Conservation (phyloP, 2,797 vertebrate genomes). For the Acipenser ruthenus region DNA sequence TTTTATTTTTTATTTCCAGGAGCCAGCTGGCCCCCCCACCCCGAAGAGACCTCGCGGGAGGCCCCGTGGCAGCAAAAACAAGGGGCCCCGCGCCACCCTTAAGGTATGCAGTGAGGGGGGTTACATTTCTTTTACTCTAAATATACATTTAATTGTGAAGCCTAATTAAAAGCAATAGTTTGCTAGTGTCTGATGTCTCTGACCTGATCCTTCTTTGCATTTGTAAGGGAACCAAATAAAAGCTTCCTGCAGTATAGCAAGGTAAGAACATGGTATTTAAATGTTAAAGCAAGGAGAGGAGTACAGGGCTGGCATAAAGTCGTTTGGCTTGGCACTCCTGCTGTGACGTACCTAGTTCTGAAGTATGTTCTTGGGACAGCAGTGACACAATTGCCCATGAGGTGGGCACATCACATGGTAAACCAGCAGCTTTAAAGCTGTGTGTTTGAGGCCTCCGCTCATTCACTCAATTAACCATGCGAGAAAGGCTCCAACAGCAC, state of each 20-base stretch:
- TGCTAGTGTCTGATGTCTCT: not conserved
- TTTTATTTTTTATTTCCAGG: constrained; percentile 35
- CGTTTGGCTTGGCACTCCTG: no score
- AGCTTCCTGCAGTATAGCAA: not conserved
- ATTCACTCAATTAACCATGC: no score
- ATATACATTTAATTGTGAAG: not conserved
- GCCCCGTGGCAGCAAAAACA: constrained; percentile 69
- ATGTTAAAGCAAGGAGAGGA: not conserved
- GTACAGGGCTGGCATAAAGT: not conserved
- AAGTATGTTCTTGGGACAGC: no score
- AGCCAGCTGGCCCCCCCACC: constrained; percentile 54
- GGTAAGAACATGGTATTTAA: not conserved
- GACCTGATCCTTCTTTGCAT: not conserved
- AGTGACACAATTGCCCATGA: no score
- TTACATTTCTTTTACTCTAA: not conserved
- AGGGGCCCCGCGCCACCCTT: constrained; percentile 49
- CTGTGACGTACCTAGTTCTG: no score
- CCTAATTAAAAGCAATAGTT: not conserved
- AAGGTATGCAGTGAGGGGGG: constrained; percentile 40
- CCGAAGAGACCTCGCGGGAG: constrained; percentile 67
- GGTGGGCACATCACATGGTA: no score
- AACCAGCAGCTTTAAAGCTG: no score
- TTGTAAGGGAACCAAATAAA: constrained; percentile 3
- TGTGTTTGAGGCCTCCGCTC: no score
- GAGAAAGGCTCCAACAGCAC: not conserved